Conservation (phyloP, 2,888 invertebrate genomes). For the Colostygia pectinataria region DNA sequence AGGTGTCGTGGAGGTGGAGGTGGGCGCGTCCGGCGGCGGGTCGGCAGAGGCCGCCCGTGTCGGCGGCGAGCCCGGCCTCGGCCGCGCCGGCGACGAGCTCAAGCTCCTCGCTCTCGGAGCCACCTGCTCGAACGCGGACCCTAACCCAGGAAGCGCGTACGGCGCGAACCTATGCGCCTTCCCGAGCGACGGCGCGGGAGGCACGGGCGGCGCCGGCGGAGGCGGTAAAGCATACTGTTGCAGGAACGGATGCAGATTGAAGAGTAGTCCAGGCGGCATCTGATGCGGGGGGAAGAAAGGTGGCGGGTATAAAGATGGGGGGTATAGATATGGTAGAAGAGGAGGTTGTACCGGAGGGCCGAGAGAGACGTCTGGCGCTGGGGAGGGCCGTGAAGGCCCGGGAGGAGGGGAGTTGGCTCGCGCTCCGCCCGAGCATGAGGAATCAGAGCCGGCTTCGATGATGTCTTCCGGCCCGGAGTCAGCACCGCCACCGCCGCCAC, state of each 20-base stretch:
- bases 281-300: conserved; percentile 89
- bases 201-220: conserved; percentile 84
- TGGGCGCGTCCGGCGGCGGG: conserved; percentile 81
- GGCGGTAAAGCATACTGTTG: conserved; percentile 93
- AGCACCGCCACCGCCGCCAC: conserved; percentile 80
- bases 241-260: conserved; percentile 94
- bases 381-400: conserved; percentile 86
- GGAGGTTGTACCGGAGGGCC: conserved; percentile 97
- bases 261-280: conserved; percentile 92
- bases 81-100: conserved; percentile 83
- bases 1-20: conserved; percentile 79
- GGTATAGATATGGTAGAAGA: conserved; percentile 96
- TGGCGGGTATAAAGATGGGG: conserved; percentile 92
- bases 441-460: conserved; percentile 87
- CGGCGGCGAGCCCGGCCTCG: conserved; percentile 65
- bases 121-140: conserved; percentile 95
- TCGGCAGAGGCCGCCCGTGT: conserved; percentile 78
- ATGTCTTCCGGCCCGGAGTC: conserved; percentile 85
- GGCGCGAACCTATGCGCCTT: conserved; percentile 92
- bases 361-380: conserved; percentile 96
- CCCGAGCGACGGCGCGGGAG: conserved; percentile 86
- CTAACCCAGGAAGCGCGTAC: conserved; percentile 91
- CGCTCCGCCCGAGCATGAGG: conserved; percentile 87
- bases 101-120: conserved; percentile 88
- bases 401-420: conserved; percentile 79